These are phyloP conservation scores for Sphaeramia orbicularis DNA, from an alignment of 2,797 vertebrate species.

Conservation along the genomic window DNA sequence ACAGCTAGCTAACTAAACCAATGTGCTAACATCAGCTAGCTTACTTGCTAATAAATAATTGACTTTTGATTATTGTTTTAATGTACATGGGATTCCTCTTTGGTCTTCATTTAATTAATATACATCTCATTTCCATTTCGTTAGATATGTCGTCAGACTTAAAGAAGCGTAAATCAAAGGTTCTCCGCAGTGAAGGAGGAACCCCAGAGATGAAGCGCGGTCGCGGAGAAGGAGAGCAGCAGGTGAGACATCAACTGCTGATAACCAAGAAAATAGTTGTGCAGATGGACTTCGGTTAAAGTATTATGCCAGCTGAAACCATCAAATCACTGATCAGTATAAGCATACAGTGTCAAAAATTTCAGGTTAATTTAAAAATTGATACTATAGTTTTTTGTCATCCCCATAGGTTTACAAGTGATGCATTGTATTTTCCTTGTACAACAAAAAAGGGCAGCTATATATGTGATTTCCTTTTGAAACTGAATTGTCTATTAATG, in stretches of 20 bases:
- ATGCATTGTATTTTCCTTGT: not conserved
- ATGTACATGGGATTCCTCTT: fast-evolving
- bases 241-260: conserved; percentile 72
- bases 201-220: conserved; percentile 90
- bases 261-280: not conserved
- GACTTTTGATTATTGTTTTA: no score
- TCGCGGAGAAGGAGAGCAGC: conserved; percentile 86
- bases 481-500: not conserved
- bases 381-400: not conserved
- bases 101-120: not conserved
- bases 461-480: not conserved
- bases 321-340: not conserved
- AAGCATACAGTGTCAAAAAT: no score
- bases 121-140: not conserved
- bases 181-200: conserved; percentile 90
- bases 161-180: conserved; percentile 96
- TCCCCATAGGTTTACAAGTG: not conserved
- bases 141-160: conserved; percentile 86
- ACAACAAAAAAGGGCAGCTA: not conserved
- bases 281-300: no score
- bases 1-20: conserved; percentile 14
- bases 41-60: conserved; percentile 11
- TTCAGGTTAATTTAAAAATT: no score
- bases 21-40: conserved; percentile 31
- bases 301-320: not conserved